phyloP scores from a whole-genome alignment of 1,140 invertebrate genomes.

The Rhopalosiphum maidis region DNA sequence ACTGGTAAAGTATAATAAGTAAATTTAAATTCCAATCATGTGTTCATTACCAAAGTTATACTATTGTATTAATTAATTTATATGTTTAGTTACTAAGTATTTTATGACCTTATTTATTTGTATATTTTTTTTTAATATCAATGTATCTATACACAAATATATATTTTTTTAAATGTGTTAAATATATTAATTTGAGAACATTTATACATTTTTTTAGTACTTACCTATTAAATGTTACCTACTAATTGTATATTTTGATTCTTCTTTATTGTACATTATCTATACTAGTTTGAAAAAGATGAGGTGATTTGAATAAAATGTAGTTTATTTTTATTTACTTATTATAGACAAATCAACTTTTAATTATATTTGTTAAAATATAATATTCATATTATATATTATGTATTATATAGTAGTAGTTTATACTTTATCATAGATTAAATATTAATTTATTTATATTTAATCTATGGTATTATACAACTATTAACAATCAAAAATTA shows the following conservation, averaged over 20 bases:
- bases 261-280: not conserved
- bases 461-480: not conserved
- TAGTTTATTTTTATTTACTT: not conserved
- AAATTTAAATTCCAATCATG: constrained; percentile 25
- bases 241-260: not conserved
- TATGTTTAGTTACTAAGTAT: not conserved
- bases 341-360: not conserved
- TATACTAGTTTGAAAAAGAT: not conserved
- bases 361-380: not conserved
- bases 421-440: not conserved
- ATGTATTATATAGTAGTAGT: not conserved
- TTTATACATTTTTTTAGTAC: not conserved
- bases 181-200: not conserved
- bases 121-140: constrained; percentile 14
- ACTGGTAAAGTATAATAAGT: constrained; percentile 29
- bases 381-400: not conserved
- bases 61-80: not conserved
- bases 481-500: too few relatives aligned
- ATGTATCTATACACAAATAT: not conserved
- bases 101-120: not conserved
- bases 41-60: constrained; percentile 43
- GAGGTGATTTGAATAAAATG: not conserved
- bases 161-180: not conserved
- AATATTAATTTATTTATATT: too few relatives aligned
- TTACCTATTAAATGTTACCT: not conserved